phyloP scores from a whole-genome alignment of 2,113 vertebrate genomes.

The Carlito syrichta region DNA sequence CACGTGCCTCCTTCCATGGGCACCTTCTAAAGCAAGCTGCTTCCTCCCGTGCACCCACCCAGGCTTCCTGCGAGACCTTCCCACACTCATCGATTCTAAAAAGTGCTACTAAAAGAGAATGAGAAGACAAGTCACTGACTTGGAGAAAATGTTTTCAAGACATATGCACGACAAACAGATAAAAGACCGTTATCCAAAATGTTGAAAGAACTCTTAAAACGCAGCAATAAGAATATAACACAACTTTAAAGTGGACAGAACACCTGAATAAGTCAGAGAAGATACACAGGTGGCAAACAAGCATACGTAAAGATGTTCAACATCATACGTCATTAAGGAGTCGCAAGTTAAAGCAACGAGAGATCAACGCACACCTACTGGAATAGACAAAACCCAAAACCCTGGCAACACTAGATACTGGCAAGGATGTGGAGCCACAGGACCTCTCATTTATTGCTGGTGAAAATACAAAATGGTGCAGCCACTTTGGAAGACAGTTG shows the following conservation, averaged over 20 bases:
- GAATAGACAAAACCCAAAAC: neutral
- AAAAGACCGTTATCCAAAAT: neutral
- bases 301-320: neutral
- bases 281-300: neutral
- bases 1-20: neutral
- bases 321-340: neutral
- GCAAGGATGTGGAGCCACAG: neutral
- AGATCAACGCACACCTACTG: neutral
- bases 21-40: neutral
- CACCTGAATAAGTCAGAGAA: neutral
- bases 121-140: neutral
- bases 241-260: neutral
- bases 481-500: neutral
- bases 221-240: neutral
- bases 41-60: neutral
- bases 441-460: neutral
- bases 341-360: neutral
- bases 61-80: neutral
- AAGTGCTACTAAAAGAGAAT: neutral
- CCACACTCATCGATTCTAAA: neutral
- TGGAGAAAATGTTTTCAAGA: neutral
- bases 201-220: neutral
- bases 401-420: neutral
- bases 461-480: neutral
- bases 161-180: neutral